These are phyloP conservation scores for Coenobita brevimanus DNA, from an alignment of 1,140 invertebrate species.

Conservation along the genomic window DNA sequence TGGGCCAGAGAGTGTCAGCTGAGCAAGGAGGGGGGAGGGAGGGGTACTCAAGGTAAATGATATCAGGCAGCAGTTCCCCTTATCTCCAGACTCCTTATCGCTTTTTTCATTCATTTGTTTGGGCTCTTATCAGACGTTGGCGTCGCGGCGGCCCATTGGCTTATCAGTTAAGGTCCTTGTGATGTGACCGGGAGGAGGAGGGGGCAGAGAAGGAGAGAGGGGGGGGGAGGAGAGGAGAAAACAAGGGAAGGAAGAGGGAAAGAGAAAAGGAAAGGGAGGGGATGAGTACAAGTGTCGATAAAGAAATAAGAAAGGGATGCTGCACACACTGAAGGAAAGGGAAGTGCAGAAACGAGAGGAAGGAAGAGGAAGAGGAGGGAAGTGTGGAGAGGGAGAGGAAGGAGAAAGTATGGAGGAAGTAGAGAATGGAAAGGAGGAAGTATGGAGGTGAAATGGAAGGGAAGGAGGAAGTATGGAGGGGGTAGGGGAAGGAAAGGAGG, in stretches of 20 bases:
- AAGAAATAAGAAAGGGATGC: background rate
- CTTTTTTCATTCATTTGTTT: too few species aligned
- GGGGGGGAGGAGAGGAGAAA: background rate
- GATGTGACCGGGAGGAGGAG: background rate
- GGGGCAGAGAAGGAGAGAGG: background rate
- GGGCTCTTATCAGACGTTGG: too few species aligned
- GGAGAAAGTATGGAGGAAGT: background rate
- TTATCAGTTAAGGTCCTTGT: too few species aligned
- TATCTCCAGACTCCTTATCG: too few species aligned
- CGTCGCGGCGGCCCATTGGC: too few species aligned
- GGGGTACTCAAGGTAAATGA: too few species aligned
- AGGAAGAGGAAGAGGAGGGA: background rate
- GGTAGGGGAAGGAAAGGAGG: background rate
- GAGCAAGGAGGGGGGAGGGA: too few species aligned
- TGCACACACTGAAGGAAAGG: background rate
- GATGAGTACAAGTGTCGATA: background rate
- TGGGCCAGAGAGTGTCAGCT: too few species aligned
- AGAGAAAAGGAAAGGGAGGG: background rate
- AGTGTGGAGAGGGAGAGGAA: background rate
- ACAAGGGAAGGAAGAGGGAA: conserved; percentile 1
- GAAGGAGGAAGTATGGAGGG: background rate
- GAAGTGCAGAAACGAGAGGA: background rate
- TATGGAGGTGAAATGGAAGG: background rate
- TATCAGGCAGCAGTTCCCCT: too few species aligned
- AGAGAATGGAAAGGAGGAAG: background rate